phyloP scores from a whole-genome alignment of 2,797 vertebrate species.

The Epinephelus malabaricus region DNA sequence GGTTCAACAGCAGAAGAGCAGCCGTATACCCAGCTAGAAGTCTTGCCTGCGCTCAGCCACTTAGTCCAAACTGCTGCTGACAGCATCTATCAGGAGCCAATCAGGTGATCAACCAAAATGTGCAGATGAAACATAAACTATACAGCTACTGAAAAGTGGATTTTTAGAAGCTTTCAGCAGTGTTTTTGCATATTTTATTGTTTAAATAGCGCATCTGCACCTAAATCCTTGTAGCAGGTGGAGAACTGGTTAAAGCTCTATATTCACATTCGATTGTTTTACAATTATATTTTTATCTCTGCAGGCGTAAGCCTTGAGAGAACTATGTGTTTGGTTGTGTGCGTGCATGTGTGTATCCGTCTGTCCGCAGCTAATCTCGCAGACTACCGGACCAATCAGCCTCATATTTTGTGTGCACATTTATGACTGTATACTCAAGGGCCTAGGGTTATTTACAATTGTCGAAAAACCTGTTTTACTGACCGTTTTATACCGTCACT shows the following conservation, averaged over 20 bases:
- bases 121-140: slow-evolving; percentile 11
- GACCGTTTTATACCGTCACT: too few species aligned
- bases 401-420: too few species aligned
- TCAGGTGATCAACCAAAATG: slow-evolving; percentile 29
- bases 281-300: not conserved
- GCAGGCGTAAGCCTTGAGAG: too few species aligned
- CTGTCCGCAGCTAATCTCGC: too few species aligned
- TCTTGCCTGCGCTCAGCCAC: slow-evolving; percentile 23
- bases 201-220: not conserved
- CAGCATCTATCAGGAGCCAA: slow-evolving; percentile 44
- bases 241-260: not conserved
- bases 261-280: not conserved
- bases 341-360: too few species aligned
- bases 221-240: not conserved
- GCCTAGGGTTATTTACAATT: too few species aligned
- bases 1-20: slow-evolving; percentile 55
- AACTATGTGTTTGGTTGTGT: too few species aligned
- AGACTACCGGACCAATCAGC: too few species aligned
- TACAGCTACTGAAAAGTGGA: not conserved
- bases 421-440: too few species aligned
- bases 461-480: too few species aligned
- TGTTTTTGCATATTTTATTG: not conserved
- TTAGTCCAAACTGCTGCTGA: slow-evolving; percentile 46
- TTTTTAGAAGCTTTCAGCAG: not conserved
- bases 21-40: slow-evolving; percentile 17